A percentile compares a stretch with the other conserved stretches of the same genome.
phyloP scores from a whole-genome alignment of 2,113 vertebrate genomes.

The Cricetomys ansorgei region DNA sequence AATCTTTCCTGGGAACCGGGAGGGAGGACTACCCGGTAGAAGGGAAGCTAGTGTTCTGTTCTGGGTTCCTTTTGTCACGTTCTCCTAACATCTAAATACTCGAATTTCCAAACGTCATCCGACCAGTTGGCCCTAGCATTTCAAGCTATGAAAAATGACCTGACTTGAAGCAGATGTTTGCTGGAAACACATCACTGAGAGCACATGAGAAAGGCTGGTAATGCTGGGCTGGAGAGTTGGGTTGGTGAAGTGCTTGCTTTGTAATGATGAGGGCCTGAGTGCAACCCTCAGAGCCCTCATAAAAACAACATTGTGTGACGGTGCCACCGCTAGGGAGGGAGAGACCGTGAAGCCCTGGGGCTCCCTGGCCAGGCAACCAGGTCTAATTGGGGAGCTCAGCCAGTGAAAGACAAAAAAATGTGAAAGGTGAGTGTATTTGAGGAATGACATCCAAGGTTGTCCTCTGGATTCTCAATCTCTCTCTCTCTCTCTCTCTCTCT shows the following conservation, averaged over 20 bases:
- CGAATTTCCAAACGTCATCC: not conserved
- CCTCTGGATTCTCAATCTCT: not conserved
- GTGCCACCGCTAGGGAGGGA: not conserved
- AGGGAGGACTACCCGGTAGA: not conserved
- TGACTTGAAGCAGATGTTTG: not conserved
- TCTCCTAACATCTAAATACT: not conserved
- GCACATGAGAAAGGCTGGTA: not conserved
- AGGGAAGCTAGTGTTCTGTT: not conserved
- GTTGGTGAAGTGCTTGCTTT: not conserved
- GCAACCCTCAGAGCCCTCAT: not conserved
- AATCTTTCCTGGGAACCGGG: not conserved
- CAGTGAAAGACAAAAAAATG: not conserved
- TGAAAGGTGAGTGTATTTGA: not conserved
- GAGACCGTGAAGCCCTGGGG: not conserved
- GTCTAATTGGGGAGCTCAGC: not conserved
- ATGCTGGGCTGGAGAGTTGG: not conserved
- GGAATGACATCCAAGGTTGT: not conserved
- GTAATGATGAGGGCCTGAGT: not conserved
- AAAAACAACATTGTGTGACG: not conserved
- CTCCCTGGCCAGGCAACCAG: no score
- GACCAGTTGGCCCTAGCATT: not conserved
- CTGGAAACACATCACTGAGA: not conserved
- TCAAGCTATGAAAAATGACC: conserved; percentile 19
- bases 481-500: no score
- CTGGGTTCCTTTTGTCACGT: not conserved